Percentiles rank a stretch among this genome's conserved stretches.
phyloP scores from a whole-genome alignment of 2,888 invertebrate genomes.

The Pyrochroa serraticornis region DNA sequence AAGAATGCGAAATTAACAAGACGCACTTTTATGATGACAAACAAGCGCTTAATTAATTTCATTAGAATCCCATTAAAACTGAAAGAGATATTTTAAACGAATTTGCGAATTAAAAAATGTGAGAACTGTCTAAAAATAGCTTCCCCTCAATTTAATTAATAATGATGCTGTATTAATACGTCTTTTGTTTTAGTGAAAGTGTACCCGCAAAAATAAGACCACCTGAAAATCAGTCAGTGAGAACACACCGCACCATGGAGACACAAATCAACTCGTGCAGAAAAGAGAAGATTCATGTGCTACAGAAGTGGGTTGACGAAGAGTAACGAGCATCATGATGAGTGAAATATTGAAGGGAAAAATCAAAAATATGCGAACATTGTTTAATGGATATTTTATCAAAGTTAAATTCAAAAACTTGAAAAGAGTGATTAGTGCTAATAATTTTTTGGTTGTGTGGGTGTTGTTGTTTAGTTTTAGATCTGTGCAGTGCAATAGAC shows the following conservation, averaged over 20 bases:
- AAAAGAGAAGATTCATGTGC: constrained; percentile 9
- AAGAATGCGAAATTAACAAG: constrained; percentile 15
- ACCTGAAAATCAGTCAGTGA: constrained; percentile 22
- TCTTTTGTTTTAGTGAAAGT: constrained; percentile 43
- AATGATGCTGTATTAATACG: constrained; percentile 15
- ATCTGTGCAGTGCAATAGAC: constrained; percentile 67
- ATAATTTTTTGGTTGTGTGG: constrained; percentile 30
- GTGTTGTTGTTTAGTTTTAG: constrained; percentile 30
- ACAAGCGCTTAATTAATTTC: constrained; percentile 15
- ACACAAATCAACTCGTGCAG: constrained; percentile 22
- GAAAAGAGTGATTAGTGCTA: background rate
- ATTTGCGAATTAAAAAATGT: constrained; percentile 13
- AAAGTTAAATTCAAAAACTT: constrained; percentile 47
- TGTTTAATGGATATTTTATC: constrained; percentile 42
- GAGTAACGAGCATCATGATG: constrained; percentile 6
- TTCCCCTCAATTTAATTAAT: constrained; percentile 3
- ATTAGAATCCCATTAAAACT: no score
- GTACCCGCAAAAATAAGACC: constrained; percentile 21
- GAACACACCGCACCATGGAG: constrained; percentile 26
- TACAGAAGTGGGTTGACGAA: constrained; percentile 13
- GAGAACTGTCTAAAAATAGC: constrained; percentile 5
- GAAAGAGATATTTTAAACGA: no score
- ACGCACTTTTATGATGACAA: constrained; percentile 1
- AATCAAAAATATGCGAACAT: constrained; percentile 42
- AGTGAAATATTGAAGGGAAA: background rate